Evolutionary conservation across 1,140 invertebrate species (phyloP).

Genomic region (Anastrepha ludens): DNA sequence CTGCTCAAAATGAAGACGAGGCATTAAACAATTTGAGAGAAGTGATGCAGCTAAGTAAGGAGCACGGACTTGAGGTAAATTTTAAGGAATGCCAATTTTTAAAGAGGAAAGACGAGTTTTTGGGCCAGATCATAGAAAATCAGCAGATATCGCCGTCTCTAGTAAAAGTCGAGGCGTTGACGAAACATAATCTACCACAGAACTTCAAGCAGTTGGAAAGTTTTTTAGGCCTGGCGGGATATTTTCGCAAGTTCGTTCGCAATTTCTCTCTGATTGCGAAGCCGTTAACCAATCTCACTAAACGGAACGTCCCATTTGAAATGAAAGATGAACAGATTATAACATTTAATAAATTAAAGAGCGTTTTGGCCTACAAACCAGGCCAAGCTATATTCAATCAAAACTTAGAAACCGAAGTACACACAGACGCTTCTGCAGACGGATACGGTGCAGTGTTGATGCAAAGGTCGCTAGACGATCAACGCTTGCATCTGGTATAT

Average conservation of each 20-base stretch:
- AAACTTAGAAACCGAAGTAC: not conserved
- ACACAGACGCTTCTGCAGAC: not conserved
- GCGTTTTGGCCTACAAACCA: constrained; percentile 61
- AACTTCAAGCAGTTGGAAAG: constrained; percentile 64
- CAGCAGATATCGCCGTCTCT: constrained; percentile 26
- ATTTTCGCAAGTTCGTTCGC: constrained; percentile 70
- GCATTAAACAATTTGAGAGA: constrained; percentile 60
- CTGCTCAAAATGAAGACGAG: constrained; percentile 42
- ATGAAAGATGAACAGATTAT: not conserved
- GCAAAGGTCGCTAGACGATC: not conserved
- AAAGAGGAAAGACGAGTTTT: constrained; percentile 65
- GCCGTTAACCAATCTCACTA: constrained; percentile 59
- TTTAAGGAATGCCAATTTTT: constrained; percentile 71
- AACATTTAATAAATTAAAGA: constrained; percentile 21
- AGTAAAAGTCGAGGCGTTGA: constrained; percentile 65
- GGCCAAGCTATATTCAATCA: constrained; percentile 67
- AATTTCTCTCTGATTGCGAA: constrained; percentile 65
- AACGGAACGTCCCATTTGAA: not conserved
- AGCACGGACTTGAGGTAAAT: constrained; percentile 70
- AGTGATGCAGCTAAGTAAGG: not conserved
- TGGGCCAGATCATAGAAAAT: constrained; percentile 65
- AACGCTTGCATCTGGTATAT: not conserved
- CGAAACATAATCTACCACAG: constrained; percentile 58
- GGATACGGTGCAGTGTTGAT: not conserved
- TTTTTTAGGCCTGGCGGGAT: constrained; percentile 70